Conservation (phyloP, 2,888 invertebrate species). For the Sympetrum striolatum region DNA sequence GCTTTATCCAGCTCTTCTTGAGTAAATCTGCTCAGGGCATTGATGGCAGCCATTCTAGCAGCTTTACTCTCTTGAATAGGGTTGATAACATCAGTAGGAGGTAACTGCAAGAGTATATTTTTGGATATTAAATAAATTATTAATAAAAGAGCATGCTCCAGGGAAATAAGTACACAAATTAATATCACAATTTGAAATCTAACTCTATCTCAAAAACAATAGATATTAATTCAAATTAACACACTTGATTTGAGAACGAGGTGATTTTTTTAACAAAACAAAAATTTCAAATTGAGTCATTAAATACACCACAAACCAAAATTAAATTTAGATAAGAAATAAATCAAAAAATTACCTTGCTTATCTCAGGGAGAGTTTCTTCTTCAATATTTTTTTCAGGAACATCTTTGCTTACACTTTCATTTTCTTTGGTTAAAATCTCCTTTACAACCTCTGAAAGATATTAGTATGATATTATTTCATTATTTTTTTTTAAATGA, state of each 20-base stretch:
- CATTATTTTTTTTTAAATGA: too few relatives aligned
- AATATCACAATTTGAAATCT: too few relatives aligned
- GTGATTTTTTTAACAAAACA: too few relatives aligned
- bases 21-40: neutral
- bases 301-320: neutral
- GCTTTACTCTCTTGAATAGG: neutral
- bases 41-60: neutral
- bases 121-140: neutral
- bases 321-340: neutral
- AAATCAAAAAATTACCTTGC: neutral
- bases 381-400: neutral
- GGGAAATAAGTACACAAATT: too few relatives aligned
- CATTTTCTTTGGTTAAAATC: neutral
- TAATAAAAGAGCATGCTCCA: too few relatives aligned
- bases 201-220: too few relatives aligned
- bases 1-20: slow-evolving; percentile 29
- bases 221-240: too few relatives aligned
- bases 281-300: too few relatives aligned
- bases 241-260: too few relatives aligned
- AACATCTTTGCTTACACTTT: neutral
- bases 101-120: neutral
- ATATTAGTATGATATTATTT: too few relatives aligned
- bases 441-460: neutral
- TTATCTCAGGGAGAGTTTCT: neutral
- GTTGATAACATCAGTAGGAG: neutral